Evolutionary conservation across 2,888 invertebrate genomes (phyloP).

Genomic region (Bhutanitis thaidina): DNA sequence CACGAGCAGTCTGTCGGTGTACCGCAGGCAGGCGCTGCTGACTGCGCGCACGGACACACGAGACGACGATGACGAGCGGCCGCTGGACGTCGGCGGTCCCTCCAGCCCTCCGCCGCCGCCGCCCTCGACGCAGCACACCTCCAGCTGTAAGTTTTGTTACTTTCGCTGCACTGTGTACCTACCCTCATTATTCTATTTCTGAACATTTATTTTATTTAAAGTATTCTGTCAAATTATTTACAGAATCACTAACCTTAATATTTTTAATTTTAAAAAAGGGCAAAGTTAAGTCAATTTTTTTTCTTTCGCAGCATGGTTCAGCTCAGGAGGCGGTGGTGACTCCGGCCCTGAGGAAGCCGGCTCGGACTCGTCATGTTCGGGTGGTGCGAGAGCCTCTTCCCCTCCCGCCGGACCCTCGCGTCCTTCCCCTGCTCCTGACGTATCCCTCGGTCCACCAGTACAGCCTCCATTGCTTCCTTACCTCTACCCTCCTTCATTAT

Average conservation of each 20-base stretch:
- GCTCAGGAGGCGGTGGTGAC: slow-evolving; percentile 77
- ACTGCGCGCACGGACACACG: slow-evolving; percentile 85
- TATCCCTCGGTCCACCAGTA: slow-evolving; percentile 95
- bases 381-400: slow-evolving; percentile 78
- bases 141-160: slow-evolving; percentile 63
- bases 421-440: slow-evolving; percentile 92
- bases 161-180: no score
- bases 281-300: neutral
- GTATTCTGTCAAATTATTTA: no score
- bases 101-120: slow-evolving; percentile 88
- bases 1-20: slow-evolving; percentile 77
- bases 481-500: slow-evolving; percentile 93
- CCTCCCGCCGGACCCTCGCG: slow-evolving; percentile 80
- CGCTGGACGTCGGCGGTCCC: slow-evolving; percentile 93
- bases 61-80: slow-evolving; percentile 90
- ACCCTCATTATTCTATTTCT: no score
- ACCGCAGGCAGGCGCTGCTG: slow-evolving; percentile 88
- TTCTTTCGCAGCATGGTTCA: slow-evolving; percentile 81
- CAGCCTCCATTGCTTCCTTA: slow-evolving; percentile 96
- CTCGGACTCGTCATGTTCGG: slow-evolving; percentile 87
- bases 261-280: no score
- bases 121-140: slow-evolving; percentile 55
- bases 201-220: no score
- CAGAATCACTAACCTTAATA: no score
- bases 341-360: slow-evolving; percentile 84